Base-by-base conservation (phyloP, 2,888 invertebrate species). In the Helicoverpa assulta region DNA sequence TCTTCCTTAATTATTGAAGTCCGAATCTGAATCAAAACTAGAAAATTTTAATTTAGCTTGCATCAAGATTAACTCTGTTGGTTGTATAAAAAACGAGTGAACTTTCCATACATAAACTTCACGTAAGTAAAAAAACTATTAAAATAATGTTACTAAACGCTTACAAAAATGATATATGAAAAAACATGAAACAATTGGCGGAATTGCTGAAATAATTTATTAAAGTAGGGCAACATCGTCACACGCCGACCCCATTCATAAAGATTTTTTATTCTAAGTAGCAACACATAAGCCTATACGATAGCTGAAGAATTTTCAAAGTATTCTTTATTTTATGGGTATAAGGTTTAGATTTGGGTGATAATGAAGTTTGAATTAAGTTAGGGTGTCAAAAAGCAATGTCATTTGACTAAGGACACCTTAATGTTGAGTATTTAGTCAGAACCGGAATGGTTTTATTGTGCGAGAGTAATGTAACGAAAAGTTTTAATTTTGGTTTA, bases 401-500 rank as follows among this genome's bases (percentile, higher is more conserved):
- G 90, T 93, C 91, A 90, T 93, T 93, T 92, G 92, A 92, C 92
- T 95, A 95, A 95, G 93, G 95, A 95, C 91, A 93, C 93, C 92
- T 94, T 95, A 94, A 95, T 95, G 89, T 83, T 83, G 86, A 91
- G 94, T 94, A 94, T 94, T 95, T 95, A 95, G 95, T 92, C 89
- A 90, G 88, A 85, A 90, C 89, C 88, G 89, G 90, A 90, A 91
- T 89, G 90, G 90, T 91, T 89, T 89, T 88, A 92, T 95, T 95
- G 95, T 95, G 90, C 88, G 86, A 84, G 90, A 81, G 94, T 92
- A 95, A 95, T 95, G 95, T 95, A 94, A 93, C 91, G 95, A 90
- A 90, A 94, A 95, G 87, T 95, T 95, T 95, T 95, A 95, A 95
- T 95, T 95, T 94, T 93, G 94, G 89, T 95, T 95, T 94, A 95